Evolutionary conservation across 2,888 invertebrate species (phyloP).

Genomic region (Epinotia demarniana): DNA sequence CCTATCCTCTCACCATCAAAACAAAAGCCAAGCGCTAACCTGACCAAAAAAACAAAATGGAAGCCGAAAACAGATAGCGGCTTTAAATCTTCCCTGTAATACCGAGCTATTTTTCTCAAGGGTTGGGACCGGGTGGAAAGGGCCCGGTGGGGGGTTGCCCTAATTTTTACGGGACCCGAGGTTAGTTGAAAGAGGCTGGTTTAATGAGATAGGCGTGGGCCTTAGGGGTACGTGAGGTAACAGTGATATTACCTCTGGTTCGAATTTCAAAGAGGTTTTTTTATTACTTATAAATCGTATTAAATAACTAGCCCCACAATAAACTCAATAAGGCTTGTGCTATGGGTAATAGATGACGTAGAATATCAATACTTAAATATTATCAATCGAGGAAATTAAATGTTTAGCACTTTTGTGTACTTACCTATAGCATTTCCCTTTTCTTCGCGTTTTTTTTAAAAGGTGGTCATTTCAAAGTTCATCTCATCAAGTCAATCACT

Average conservation of each 20-base stretch:
- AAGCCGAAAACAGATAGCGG: constrained; percentile 62
- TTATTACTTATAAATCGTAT: too few species aligned
- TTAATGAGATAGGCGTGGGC: constrained; percentile 49
- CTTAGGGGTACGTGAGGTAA: constrained; percentile 28
- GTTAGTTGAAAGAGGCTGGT: constrained; percentile 70
- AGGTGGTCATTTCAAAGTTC: too few species aligned
- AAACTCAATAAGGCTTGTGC: too few species aligned
- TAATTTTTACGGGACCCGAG: constrained; percentile 75
- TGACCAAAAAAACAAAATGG: constrained; percentile 41
- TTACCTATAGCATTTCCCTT: too few species aligned
- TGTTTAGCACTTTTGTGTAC: too few species aligned
- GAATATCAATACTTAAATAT: too few species aligned
- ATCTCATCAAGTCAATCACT: too few species aligned
- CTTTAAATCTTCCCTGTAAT: constrained; percentile 80
- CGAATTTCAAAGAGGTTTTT: constrained; percentile 1
- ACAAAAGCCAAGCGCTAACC: constrained; percentile 14
- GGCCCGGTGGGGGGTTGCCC: constrained; percentile 64
- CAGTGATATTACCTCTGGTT: neutral
- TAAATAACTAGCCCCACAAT: too few species aligned
- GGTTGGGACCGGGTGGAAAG: constrained; percentile 60
- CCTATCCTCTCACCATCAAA: neutral
- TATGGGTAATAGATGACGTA: too few species aligned
- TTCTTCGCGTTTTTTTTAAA: too few species aligned
- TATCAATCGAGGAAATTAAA: too few species aligned
- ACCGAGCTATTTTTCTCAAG: constrained; percentile 83